phyloP scores from a whole-genome alignment of 64 coral and sea anemone species.

The Astreopora myriophthalma region DNA sequence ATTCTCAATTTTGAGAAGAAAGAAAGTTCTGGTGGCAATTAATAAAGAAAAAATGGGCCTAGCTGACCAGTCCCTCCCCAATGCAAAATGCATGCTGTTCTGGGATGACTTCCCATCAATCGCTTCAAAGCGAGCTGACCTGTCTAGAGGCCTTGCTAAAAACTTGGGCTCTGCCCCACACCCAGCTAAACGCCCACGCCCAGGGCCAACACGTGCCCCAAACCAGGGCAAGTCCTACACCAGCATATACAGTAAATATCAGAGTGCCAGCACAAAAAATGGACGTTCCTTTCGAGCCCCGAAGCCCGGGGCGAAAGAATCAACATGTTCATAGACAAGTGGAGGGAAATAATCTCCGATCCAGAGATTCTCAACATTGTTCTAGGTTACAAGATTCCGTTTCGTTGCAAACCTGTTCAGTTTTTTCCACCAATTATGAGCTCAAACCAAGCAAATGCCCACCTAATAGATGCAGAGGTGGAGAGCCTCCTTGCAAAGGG shows the following conservation, averaged over 20 bases:
- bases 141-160: slow-evolving; percentile 48
- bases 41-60: slow-evolving; percentile 21
- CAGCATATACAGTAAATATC: background rate
- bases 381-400: slow-evolving; percentile 20
- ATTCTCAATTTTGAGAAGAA: background rate
- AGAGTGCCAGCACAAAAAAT: background rate
- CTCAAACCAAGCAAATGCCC: background rate
- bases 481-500: background rate
- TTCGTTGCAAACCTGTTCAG: background rate
- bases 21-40: slow-evolving; percentile 12
- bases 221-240: background rate
- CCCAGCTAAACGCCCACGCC: background rate
- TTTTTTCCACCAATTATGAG: background rate
- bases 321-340: slow-evolving; percentile 20
- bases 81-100: slow-evolving; percentile 28
- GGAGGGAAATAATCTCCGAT: slow-evolving; percentile 36
- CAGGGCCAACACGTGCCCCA: background rate
- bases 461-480: slow-evolving; percentile 17
- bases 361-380: slow-evolving; percentile 39
- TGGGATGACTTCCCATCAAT: slow-evolving; percentile 51
- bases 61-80: slow-evolving; percentile 31
- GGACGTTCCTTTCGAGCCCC: slow-evolving; percentile 7
- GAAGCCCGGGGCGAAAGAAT: background rate
- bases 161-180: background rate
- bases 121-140: slow-evolving; percentile 42